Evolutionary conservation across 2,797 vertebrate genomes (phyloP).

Genomic region (Melanotaenia parkinsoni): DNA sequence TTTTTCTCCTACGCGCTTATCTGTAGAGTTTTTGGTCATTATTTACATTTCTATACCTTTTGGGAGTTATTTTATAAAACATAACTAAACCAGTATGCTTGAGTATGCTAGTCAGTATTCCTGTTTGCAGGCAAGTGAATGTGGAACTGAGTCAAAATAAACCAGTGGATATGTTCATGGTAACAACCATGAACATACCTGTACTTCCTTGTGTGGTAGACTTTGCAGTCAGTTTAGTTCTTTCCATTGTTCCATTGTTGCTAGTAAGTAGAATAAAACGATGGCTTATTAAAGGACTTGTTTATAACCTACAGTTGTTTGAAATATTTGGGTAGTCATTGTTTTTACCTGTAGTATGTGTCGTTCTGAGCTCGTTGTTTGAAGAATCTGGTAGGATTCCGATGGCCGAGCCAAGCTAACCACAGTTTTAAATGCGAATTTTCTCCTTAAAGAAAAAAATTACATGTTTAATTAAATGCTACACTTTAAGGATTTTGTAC

Average conservation of each 20-base stretch:
- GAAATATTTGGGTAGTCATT: background rate
- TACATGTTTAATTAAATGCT: too few relatives aligned
- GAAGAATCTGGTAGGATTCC: too few relatives aligned
- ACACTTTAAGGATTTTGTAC: too few relatives aligned
- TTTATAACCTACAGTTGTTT: background rate
- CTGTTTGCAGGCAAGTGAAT: background rate
- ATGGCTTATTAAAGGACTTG: background rate
- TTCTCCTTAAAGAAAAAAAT: too few relatives aligned
- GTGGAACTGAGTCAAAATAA: constrained; percentile 5
- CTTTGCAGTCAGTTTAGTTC: background rate
- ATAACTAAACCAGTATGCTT: background rate
- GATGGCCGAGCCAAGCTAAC: too few relatives aligned
- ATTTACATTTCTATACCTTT: background rate
- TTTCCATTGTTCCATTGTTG: background rate
- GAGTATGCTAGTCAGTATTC: background rate
- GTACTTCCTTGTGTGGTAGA: background rate
- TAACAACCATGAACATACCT: background rate
- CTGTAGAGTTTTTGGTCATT: background rate
- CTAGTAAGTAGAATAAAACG: background rate
- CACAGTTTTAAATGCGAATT: too few relatives aligned
- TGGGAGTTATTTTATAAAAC: background rate
- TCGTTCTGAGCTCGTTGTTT: too few relatives aligned
- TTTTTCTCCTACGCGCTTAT: constrained; percentile 10
- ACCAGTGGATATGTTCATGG: background rate
- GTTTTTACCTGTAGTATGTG: too few relatives aligned